Evolutionary conservation across 2,797 vertebrate genomes (phyloP), one percentile per base, ranked within the genome.

Genomic region (Setipinna tenuifilis): DNA sequence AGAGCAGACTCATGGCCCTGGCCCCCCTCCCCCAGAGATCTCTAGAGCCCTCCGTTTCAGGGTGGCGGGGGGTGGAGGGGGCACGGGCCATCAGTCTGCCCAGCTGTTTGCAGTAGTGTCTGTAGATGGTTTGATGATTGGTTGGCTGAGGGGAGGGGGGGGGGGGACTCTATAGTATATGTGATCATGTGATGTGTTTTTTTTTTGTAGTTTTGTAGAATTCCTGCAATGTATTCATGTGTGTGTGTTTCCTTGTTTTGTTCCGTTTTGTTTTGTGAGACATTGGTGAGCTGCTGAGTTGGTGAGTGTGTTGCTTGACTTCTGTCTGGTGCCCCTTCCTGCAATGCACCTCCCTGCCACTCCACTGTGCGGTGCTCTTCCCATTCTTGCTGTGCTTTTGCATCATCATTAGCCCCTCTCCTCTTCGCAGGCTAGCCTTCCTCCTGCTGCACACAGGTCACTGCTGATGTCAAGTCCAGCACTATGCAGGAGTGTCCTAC

Each of bases 1-100:
- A 92, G 90, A 91, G 88, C 92, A 90, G 95, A 93, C 93, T 95
- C 95, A 95, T 95, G 95, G 94, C 95, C 93, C 95, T 93, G 91
- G 93, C 92, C 95, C 87, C 91, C 90, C 23, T 9, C 89, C 90
- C 90, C 83, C 3, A 48, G 21, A 85, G 31, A 91, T 90, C 86
- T 28, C 11, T 4, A 35, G 28, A 0, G 17, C 68, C 16, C 28
- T 17, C 14, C 4, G 65, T 35, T 19, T 35, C 68, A 41, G 28
- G 28, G 31, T 65, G 68, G 35, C 2, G 35, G 68, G 0, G 57
- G 57, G 57, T 3, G 57, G 17, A 2, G 89, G 90, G 93, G 95
- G 87, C 62, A 93, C 91, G 94, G 94, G 93, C 94, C 95, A 95
- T 95, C 92, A 92, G 89, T 94, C 95, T 92, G 92, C 92, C 90